Evolutionary conservation across 1,140 invertebrate genomes (phyloP).

Genomic region (Thaumetopoea pityocampa): DNA sequence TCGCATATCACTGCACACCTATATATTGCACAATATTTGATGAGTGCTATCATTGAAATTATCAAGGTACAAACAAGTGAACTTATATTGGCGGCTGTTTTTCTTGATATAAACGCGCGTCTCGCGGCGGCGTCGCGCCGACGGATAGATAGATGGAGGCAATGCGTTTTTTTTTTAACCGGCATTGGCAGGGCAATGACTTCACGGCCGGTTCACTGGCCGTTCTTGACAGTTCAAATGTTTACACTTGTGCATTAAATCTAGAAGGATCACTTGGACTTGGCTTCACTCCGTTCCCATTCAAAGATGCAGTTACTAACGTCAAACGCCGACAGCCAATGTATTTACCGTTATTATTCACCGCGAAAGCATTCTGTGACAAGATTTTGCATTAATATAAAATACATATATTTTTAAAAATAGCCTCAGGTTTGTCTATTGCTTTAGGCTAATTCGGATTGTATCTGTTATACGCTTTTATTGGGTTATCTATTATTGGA

Average conservation of each 20-base stretch:
- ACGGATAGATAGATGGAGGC: constrained; percentile 55
- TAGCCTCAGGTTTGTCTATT: too few species aligned
- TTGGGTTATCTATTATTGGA: too few species aligned
- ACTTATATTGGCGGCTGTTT: constrained; percentile 22
- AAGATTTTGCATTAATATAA: too few species aligned
- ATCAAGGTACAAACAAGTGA: constrained; percentile 1
- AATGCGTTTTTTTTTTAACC: constrained; percentile 70
- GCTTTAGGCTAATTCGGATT: too few species aligned
- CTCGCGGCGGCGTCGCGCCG: constrained; percentile 33
- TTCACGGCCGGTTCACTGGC: constrained; percentile 64
- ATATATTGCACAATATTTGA: too few species aligned
- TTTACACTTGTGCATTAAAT: constrained; percentile 57
- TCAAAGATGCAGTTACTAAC: constrained; percentile 4
- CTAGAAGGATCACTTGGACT: constrained; percentile 53
- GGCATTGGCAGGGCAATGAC: constrained; percentile 69
- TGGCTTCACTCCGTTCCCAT: constrained; percentile 35
- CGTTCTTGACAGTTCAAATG: constrained; percentile 75
- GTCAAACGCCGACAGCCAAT: background rate
- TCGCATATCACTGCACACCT: too few species aligned
- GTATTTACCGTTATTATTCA: background rate
- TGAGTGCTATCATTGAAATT: background rate
- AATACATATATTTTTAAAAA: too few species aligned
- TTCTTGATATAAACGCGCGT: constrained; percentile 36
- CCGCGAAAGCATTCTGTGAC: background rate
- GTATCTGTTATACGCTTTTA: too few species aligned